These are phyloP conservation scores for Mirounga angustirostris DNA, from an alignment of 2,113 vertebrate species.

Conservation along the genomic window DNA sequence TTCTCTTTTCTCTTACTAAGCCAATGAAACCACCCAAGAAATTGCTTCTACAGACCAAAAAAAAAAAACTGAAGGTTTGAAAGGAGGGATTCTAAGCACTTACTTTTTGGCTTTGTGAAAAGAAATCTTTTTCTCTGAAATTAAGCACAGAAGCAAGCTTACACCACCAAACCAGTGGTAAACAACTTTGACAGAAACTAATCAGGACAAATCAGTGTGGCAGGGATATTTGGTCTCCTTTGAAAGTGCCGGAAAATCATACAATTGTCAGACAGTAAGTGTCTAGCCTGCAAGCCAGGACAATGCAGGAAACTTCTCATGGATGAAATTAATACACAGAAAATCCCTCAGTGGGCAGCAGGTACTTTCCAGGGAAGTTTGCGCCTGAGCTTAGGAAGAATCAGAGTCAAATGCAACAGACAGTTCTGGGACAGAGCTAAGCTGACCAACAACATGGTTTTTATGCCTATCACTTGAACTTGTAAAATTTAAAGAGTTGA, in stretches of 20 bases:
- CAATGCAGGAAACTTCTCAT: neutral
- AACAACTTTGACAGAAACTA: constrained; percentile 11
- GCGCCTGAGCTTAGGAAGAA: neutral
- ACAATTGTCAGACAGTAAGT: neutral
- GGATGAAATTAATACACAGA: constrained; percentile 15
- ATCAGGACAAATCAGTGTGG: neutral
- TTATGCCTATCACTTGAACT: neutral
- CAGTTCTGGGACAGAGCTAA: neutral
- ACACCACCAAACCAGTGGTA: neutral
- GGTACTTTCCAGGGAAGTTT: neutral
- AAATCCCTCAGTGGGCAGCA: neutral
- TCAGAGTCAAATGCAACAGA: neutral
- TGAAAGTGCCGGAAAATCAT: neutral
- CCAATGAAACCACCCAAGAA: constrained; percentile 11
- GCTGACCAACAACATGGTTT: neutral
- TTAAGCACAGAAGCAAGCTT: neutral
- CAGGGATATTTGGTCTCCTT: neutral
- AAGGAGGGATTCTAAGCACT: neutral
- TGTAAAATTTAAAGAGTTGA: neutral
- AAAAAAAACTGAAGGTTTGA: neutral
- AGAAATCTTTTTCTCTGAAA: neutral
- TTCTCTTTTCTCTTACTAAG: neutral
- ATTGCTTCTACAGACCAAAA: constrained; percentile 23
- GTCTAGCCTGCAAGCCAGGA: neutral
- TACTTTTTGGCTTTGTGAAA: constrained; percentile 27